These are phyloP conservation scores for Sinonovacula constricta DNA, from an alignment of 1,140 invertebrate genomes.

Conservation along the genomic window DNA sequence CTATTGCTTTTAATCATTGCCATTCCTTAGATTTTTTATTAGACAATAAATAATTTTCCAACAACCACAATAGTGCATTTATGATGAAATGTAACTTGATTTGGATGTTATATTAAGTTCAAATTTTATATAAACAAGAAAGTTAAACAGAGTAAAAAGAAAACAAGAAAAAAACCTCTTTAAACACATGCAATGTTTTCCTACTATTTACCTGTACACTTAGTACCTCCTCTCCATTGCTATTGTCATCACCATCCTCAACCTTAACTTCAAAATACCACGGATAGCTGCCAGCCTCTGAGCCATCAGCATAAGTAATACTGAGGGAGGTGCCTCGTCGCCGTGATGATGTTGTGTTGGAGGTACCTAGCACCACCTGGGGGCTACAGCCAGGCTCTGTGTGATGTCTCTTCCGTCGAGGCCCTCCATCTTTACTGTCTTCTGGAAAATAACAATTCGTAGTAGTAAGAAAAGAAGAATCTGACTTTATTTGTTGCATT, in stretches of 20 bases:
- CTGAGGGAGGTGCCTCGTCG: slow-evolving; percentile 50
- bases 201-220: slow-evolving; percentile 44
- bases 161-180: too few species aligned
- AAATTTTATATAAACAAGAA: too few species aligned
- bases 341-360: background rate
- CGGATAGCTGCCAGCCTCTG: slow-evolving; percentile 28
- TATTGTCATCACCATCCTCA: slow-evolving; percentile 29
- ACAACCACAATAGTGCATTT: too few species aligned
- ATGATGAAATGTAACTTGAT: too few species aligned
- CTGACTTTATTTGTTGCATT: too few species aligned
- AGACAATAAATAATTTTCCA: too few species aligned
- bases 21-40: too few species aligned
- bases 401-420: slow-evolving; percentile 16
- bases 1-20: too few species aligned
- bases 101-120: too few species aligned
- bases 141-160: too few species aligned
- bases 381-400: background rate
- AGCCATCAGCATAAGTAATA: slow-evolving; percentile 47
- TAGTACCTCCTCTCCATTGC: slow-evolving; percentile 29
- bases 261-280: slow-evolving; percentile 52
- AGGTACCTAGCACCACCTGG: background rate
- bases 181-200: too few species aligned
- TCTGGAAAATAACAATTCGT: background rate
- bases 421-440: background rate
- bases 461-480: too few species aligned